Conservation (phyloP, 2,888 invertebrate genomes). For the Spisula subtruncata region DNA sequence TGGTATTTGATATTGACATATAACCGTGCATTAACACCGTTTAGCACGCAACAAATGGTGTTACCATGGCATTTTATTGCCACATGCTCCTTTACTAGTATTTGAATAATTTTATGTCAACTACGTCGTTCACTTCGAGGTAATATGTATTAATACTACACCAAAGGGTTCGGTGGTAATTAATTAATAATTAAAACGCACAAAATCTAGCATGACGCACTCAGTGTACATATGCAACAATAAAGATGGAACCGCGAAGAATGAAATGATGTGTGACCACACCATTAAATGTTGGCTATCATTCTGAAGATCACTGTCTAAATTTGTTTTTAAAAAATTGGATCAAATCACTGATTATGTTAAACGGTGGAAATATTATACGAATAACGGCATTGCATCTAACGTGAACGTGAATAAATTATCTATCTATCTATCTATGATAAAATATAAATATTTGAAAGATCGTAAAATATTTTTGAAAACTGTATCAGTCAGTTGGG, state of each 20-base stretch:
- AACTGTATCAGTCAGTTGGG: too few species aligned
- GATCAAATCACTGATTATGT: background rate
- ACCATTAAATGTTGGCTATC: too few species aligned
- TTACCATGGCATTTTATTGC: background rate
- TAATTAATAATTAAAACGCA: slow-evolving; percentile 11
- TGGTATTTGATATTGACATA: background rate
- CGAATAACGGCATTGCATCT: too few species aligned
- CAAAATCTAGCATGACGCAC: background rate
- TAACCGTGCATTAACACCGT: background rate
- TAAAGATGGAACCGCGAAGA: background rate
- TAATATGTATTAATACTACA: background rate
- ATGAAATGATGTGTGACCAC: too few species aligned
- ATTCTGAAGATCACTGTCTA: background rate
- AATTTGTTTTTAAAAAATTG: background rate
- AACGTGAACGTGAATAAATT: background rate
- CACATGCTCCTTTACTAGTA: slow-evolving; percentile 1
- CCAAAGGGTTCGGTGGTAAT: background rate
- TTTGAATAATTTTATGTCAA: background rate
- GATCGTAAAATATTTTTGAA: too few species aligned
- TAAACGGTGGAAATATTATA: background rate
- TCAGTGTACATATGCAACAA: background rate
- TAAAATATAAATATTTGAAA: too few species aligned
- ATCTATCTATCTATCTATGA: too few species aligned
- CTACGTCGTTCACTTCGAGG: slow-evolving; percentile 1
- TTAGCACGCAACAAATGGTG: background rate